Base-by-base conservation (phyloP, 1,140 invertebrate genomes). In the Scylla paramamosain region DNA sequence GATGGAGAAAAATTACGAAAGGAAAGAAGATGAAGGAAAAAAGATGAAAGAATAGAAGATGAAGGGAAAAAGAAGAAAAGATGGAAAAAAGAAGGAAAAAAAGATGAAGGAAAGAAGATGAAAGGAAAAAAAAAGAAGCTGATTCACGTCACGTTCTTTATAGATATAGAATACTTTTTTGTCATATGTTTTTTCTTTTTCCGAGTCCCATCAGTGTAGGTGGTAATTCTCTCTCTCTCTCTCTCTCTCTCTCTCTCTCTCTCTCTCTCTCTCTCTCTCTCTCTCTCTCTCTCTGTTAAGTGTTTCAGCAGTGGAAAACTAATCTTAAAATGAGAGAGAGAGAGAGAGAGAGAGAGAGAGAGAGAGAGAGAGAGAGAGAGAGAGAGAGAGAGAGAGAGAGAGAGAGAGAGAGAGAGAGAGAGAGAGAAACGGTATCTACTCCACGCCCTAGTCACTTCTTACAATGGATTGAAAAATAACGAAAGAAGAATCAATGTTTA, bases 221-320 rank as follows among this genome's bases (percentile, higher is more conserved):
- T 39, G 10, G 28, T 14, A 12, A 12, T 32, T 32, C 83, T 86
- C 83, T 86, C 83, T 86, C 83, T 86, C 83, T 86, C 83, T 86
- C 83, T 12, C 32, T 39, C 83, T 86, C 28, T 12, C 83, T 31
- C 83, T 31, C 83, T 31, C 28, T 86, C 83, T 84, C 83, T 84
- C 83, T 84, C 83, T 84, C 83, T 84, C 83, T 84, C 83, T 82
- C 77, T 82, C 77, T 82, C 77, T 82, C 77, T 82, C 77, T 82
- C 77, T 82, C 77, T 82, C 77, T 39, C 39, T 39, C 39, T 39
- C 39, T 39, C 39, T 39, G 1, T 39, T 39, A 39, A 6, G 39
- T 1, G 6, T 39, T 39, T 39, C 6, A 39, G 6, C 1, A 39
- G 39, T 39, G 6, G 39, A 39, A 39, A 39, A 39, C 39, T 39